phyloP scores from a whole-genome alignment of 2,888 invertebrate genomes.

The Tuberolachnus salignus region DNA sequence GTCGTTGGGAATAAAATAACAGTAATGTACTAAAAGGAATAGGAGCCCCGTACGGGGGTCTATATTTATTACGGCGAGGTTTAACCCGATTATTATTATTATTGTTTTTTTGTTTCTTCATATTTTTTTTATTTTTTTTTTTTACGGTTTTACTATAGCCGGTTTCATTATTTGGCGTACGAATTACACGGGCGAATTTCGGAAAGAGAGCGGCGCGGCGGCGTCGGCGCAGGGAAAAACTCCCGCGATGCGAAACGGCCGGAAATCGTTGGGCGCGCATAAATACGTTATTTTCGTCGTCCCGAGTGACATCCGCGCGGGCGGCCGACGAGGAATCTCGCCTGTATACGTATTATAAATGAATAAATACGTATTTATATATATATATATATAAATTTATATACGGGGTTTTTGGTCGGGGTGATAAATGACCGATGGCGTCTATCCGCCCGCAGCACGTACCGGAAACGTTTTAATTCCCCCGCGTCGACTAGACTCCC shows the following conservation, averaged over 20 bases:
- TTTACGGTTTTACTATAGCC: too few species aligned
- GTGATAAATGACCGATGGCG: conserved; percentile 51
- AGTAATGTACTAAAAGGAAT: too few species aligned
- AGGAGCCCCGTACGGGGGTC: too few species aligned
- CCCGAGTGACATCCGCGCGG: conserved; percentile 27
- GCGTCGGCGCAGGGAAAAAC: too few species aligned
- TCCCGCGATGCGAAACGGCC: background rate
- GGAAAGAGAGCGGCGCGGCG: background rate
- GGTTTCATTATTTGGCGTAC: too few species aligned
- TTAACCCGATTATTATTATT: too few species aligned
- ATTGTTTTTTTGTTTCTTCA: too few species aligned
- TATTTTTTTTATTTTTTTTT: too few species aligned
- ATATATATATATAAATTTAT: background rate
- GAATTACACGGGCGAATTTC: too few species aligned
- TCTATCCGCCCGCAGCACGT: background rate
- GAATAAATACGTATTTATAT: background rate
- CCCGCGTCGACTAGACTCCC: conserved; percentile 25
- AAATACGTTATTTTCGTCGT: conserved; percentile 41
- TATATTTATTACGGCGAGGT: too few species aligned
- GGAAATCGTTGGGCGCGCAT: conserved; percentile 32
- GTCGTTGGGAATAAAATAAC: too few species aligned
- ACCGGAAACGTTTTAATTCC: conserved; percentile 46
- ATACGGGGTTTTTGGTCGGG: background rate
- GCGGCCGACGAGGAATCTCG: background rate
- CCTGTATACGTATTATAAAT: background rate